phyloP scores from a whole-genome alignment of 1,140 invertebrate species.

The Megalopta genalis region DNA sequence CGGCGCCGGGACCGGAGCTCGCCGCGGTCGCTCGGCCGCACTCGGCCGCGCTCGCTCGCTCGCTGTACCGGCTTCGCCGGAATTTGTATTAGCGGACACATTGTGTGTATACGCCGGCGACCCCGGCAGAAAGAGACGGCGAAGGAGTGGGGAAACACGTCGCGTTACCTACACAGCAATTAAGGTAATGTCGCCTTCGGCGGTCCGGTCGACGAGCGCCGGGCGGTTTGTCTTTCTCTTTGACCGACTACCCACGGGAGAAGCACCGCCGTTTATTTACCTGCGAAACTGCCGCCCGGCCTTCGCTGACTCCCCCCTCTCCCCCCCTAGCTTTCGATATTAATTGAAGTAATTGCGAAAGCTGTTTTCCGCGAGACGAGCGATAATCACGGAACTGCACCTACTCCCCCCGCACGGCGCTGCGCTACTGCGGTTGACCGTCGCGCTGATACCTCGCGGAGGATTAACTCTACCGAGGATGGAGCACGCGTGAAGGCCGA shows the following conservation, averaged over 20 bases:
- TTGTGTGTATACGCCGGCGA: background rate
- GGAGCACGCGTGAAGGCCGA: no score
- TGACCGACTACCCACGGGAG: constrained; percentile 13
- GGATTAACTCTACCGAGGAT: no score
- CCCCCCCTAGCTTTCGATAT: constrained; percentile 14
- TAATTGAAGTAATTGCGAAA: constrained; percentile 55
- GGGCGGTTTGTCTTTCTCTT: constrained; percentile 46
- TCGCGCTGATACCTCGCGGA: no score
- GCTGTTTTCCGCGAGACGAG: background rate
- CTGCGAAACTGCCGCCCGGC: constrained; percentile 1
- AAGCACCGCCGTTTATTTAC: constrained; percentile 24
- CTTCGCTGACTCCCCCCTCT: background rate
- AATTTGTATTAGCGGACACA: constrained; percentile 47
- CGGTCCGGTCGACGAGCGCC: constrained; percentile 5
- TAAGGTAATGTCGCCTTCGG: constrained; percentile 61
- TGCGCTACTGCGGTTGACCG: background rate
- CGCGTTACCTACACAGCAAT: constrained; percentile 48
- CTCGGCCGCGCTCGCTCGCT: no score
- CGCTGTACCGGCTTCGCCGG: constrained; percentile 16
- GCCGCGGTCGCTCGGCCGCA: no score
- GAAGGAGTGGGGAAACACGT: background rate
- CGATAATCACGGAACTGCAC: background rate
- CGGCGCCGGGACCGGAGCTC: no score
- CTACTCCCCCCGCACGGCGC: no score
- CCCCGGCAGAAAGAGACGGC: background rate